Conservation (phyloP, 2,113 vertebrate genomes). For the Plecotus auritus region DNA sequence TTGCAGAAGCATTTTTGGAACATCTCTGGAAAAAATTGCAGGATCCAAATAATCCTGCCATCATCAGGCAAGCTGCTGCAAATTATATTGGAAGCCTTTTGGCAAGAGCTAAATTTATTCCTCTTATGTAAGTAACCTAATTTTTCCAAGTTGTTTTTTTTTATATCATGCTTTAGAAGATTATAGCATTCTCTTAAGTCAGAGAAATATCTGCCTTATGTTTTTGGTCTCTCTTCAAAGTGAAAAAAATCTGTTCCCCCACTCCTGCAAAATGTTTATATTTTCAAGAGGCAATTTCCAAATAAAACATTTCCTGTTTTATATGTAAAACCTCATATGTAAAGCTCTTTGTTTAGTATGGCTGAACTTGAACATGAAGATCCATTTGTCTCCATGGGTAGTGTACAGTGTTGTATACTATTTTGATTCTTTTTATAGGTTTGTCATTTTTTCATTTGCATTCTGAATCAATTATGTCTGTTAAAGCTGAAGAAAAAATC, state of each 20-base stretch:
- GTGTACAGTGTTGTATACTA: background rate
- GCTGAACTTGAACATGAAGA: background rate
- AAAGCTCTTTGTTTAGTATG: background rate
- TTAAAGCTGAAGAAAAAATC: slow-evolving; percentile 31
- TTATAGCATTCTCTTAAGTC: slow-evolving; percentile 1
- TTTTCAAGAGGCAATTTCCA: background rate
- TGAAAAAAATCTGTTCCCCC: background rate
- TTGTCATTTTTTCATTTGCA: slow-evolving; percentile 46
- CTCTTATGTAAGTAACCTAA: slow-evolving; percentile 88
- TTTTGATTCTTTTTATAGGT: slow-evolving; percentile 41
- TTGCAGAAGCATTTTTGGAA: slow-evolving; percentile 96
- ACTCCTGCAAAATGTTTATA: background rate
- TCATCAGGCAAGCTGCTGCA: slow-evolving; percentile 92
- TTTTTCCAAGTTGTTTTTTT: slow-evolving; percentile 45
- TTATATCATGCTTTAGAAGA: slow-evolving; percentile 42
- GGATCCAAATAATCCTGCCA: slow-evolving; percentile 88
- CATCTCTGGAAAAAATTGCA: slow-evolving; percentile 95
- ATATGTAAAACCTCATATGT: background rate
- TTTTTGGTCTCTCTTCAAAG: slow-evolving; percentile 7
- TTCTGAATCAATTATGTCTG: slow-evolving; percentile 32
- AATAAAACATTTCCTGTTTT: background rate
- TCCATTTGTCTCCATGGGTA: background rate
- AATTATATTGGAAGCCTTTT: slow-evolving; percentile 96
- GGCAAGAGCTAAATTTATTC: slow-evolving; percentile 94
- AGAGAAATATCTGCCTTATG: slow-evolving; percentile 14